Conservation (phyloP, 1,140 invertebrate genomes). For the Eufriesea mexicana region DNA sequence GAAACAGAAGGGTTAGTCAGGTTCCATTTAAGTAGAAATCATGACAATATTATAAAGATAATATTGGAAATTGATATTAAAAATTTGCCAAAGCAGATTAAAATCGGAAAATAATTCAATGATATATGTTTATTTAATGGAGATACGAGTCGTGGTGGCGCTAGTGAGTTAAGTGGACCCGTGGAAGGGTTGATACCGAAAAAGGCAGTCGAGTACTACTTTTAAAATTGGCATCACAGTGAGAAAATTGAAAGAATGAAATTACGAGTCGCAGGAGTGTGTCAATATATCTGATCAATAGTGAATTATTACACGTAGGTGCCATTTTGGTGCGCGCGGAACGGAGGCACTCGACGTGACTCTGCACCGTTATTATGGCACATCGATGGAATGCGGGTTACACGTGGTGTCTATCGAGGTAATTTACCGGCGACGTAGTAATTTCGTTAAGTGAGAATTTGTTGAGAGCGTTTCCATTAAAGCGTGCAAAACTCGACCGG, state of each 20-base stretch:
- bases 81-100: too few species aligned
- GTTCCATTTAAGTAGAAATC: too few species aligned
- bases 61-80: too few species aligned
- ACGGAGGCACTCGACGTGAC: background rate
- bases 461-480: constrained; percentile 19
- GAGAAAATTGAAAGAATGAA: background rate
- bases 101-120: too few species aligned
- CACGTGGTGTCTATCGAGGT: background rate
- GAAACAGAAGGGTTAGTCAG: too few species aligned
- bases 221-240: background rate
- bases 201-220: too few species aligned
- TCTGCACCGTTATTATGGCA: background rate
- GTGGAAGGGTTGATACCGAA: too few species aligned
- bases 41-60: too few species aligned
- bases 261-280: background rate
- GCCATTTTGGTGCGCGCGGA: background rate
- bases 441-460: constrained; percentile 23
- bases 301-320: background rate
- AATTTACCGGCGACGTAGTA: constrained; percentile 2
- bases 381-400: constrained; percentile 1
- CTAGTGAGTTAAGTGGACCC: too few species aligned
- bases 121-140: too few species aligned
- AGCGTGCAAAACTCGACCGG: background rate
- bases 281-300: too few species aligned
- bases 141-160: too few species aligned